These are phyloP conservation scores for Centropus unirufus DNA, from an alignment of 2,113 vertebrate genomes.

Conservation along the genomic window DNA sequence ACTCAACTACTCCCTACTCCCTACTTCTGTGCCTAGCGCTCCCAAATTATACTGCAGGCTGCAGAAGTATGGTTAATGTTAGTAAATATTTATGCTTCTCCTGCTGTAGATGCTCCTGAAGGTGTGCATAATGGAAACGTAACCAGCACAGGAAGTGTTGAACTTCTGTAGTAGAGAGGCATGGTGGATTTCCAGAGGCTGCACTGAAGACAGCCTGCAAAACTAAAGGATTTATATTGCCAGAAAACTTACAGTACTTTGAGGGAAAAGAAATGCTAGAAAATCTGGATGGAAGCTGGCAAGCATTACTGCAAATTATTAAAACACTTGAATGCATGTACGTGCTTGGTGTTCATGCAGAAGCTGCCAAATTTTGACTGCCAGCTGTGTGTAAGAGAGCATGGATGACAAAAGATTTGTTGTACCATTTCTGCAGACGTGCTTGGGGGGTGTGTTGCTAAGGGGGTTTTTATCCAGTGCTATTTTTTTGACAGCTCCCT, in stretches of 20 bases:
- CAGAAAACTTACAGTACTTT: neutral
- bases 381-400: neutral
- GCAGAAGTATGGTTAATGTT: neutral
- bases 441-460: rapidly evolving
- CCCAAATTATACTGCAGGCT: neutral
- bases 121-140: neutral
- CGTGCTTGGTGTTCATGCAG: rapidly evolving
- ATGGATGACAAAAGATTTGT: neutral
- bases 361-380: neutral
- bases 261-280: neutral
- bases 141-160: rapidly evolving
- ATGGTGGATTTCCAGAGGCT: neutral
- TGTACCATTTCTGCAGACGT: neutral
- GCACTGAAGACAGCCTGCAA: neutral
- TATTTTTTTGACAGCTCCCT: neutral
- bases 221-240: neutral
- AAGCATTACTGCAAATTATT: neutral
- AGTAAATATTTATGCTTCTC: neutral
- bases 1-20: too few relatives aligned
- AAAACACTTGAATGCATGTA: neutral
- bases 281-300: neutral
- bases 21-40: neutral
- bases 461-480: neutral
- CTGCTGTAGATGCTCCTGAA: neutral
- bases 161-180: neutral